These are phyloP conservation scores for Bolinopsis microptera DNA, from an alignment of 37 sponge, comb jelly and placozoan species.

Conservation along the genomic window DNA sequence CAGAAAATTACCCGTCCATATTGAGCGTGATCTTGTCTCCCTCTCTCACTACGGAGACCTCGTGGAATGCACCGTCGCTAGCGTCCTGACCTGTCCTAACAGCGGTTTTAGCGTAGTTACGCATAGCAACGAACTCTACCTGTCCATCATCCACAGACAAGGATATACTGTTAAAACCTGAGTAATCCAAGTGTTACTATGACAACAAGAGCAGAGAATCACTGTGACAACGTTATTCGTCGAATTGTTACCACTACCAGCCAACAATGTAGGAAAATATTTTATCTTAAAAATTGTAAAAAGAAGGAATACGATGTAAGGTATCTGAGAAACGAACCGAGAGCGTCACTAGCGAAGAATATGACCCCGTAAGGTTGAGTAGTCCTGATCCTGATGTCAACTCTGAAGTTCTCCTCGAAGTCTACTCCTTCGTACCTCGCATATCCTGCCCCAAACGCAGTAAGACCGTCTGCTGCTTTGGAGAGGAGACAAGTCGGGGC, in stretches of 20 bases:
- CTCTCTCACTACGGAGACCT: conserved; percentile 2
- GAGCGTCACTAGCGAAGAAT: neutral
- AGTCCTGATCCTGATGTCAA: conserved; percentile 43
- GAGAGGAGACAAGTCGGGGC: neutral
- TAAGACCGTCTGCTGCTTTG: neutral
- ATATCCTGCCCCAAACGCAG: neutral
- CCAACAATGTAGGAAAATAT: too few species aligned
- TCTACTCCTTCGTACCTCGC: neutral
- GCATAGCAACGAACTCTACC: conserved; percentile 36
- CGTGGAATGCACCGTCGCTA: conserved; percentile 30
- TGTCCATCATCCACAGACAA: conserved; percentile 46
- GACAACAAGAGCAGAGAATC: too few species aligned
- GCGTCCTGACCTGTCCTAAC: conserved; percentile 23
- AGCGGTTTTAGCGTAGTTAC: conserved; percentile 32
- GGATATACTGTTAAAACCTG: conserved; percentile 17
- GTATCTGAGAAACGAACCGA: conserved; percentile 14
- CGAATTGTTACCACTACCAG: too few species aligned
- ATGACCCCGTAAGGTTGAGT: conserved; percentile 23
- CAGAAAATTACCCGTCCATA: conserved; percentile 48
- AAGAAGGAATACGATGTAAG: too few species aligned
- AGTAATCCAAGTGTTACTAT: neutral
- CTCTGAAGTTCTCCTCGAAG: neutral
- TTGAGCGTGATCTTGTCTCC: conserved; percentile 1
- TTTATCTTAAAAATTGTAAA: too few species aligned
- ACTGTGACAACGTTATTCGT: too few species aligned